phyloP scores from a whole-genome alignment of 2,888 invertebrate genomes.

The Alloscopus bannaensis region DNA sequence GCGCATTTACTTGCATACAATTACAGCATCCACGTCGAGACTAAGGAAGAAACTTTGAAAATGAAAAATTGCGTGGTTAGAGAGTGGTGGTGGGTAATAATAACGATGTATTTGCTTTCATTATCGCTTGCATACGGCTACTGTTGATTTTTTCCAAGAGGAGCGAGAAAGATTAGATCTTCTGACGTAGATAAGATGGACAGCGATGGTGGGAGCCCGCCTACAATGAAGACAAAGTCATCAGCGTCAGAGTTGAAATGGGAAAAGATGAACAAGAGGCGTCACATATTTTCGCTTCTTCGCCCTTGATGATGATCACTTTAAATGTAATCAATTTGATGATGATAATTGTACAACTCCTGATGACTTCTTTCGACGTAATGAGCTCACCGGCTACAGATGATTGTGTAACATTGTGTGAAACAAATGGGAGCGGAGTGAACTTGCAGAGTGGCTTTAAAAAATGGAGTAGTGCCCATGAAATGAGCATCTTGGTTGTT shows the following conservation, averaged over 20 bases:
- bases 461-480: too few relatives aligned
- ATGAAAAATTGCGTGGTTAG: conserved; percentile 42
- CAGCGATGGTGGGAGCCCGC: conserved; percentile 37
- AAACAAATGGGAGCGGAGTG: too few relatives aligned
- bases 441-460: too few relatives aligned
- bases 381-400: background rate
- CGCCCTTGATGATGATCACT: background rate
- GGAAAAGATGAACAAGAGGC: background rate
- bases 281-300: background rate
- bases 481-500: too few relatives aligned
- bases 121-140: conserved; percentile 25
- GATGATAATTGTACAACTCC: background rate
- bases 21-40: too few relatives aligned
- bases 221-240: conserved; percentile 35
- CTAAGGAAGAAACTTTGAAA: conserved; percentile 1
- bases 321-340: conserved; percentile 32
- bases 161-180: conserved; percentile 13
- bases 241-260: background rate
- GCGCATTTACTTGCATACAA: background rate
- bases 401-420: background rate
- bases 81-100: conserved; percentile 20
- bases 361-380: background rate
- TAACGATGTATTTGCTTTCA: conserved; percentile 41
- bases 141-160: conserved; percentile 27
- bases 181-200: conserved; percentile 21